Base-by-base conservation (phyloP, 2,888 invertebrate genomes). In the Fabriciana adippe region DNA sequence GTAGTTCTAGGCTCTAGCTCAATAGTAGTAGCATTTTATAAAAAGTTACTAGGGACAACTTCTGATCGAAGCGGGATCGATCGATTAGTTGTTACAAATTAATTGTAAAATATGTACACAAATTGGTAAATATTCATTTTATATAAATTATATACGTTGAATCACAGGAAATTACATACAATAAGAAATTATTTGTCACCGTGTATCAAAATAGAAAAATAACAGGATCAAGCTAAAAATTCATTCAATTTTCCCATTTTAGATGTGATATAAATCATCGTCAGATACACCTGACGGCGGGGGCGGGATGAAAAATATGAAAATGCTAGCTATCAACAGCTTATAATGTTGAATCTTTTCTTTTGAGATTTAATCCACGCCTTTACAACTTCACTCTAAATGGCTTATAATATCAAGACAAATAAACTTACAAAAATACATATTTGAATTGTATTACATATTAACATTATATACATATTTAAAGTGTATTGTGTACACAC, bases 211-310 rank as follows among this genome's bases (percentile, higher is more conserved):
- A 72, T 73, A 75, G 76, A 78, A 79, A 76, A 79, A 80, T 77
- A 73, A 71, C 74, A 64, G 78, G 81, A 81, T 82, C 76, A 79
- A 81, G 80, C 73, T 79, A 76, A 80, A 81, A 81, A 72, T 81
- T 83, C 81, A 83, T 83, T 81, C 78, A 83, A 86, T 85, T 85
- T 82, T 83, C 75, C 79, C 82, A 80, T 86, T 86, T 84, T 82
- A 81, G 78, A 76, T 75, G 75, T 69, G 76, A 78, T 75, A 87
- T 90, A 89, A 90, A 90, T 92, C 90, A 88, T 85, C 83, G 89
- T 88, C 91, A 84, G 77, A 67, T 77, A 74, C 90, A 91, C 89
- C 90, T 90, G 90, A 76, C 82, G 75, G 75, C 81, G 73, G 75
- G 74, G 79, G 79, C 79, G 75, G 80, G 75, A 80, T 87, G 88